Evolutionary conservation across 2,888 invertebrate genomes (phyloP).

Genomic region (Patella ulyssiponensis): DNA sequence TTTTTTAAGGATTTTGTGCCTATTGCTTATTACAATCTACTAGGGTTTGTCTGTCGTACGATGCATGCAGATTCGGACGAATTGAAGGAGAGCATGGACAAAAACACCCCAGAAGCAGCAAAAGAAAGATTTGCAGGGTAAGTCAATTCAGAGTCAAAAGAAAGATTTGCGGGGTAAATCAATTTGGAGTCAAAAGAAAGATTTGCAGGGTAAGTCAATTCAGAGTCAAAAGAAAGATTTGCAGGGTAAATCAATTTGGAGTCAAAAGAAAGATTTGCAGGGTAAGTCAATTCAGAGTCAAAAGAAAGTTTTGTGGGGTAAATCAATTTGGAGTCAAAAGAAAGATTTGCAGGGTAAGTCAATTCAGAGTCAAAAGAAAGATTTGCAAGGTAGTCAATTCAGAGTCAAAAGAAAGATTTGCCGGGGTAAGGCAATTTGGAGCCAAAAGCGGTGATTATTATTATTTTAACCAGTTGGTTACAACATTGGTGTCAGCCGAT

Average conservation of each 20-base stretch:
- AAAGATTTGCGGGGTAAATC: no score
- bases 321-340: no score
- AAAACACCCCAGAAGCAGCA: no score
- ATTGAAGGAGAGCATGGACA: neutral
- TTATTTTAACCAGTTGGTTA: no score
- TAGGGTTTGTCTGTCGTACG: slow-evolving; percentile 19
- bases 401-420: neutral
- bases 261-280: neutral
- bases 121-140: neutral
- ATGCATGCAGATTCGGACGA: neutral
- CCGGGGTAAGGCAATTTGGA: no score
- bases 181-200: no score
- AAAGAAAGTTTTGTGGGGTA: neutral
- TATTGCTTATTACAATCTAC: slow-evolving; percentile 21
- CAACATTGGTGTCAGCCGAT: no score
- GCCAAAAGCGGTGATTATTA: no score
- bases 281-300: no score
- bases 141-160: no score
- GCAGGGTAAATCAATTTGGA: no score
- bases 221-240: neutral
- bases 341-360: neutral
- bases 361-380: no score
- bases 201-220: neutral
- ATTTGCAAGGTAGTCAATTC: neutral
- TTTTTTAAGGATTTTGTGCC: slow-evolving; percentile 31